phyloP scores from a whole-genome alignment of 2,113 vertebrate species.

The Toxotes jaculatrix region DNA sequence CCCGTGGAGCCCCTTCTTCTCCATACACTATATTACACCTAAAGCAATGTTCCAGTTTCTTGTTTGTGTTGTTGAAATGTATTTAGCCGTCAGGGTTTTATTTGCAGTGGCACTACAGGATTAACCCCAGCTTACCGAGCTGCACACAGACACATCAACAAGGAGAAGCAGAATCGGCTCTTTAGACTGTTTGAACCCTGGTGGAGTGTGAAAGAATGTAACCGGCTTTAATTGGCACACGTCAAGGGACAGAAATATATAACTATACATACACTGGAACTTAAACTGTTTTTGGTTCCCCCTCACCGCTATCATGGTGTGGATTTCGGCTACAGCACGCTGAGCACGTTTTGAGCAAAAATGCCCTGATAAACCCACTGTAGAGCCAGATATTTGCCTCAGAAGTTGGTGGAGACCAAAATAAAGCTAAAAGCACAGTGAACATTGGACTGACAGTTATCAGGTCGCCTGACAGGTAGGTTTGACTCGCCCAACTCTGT shows the following conservation, averaged over 20 bases:
- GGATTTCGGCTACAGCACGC: background rate
- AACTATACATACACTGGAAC: background rate
- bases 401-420: constrained; percentile 26
- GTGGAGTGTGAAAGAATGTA: constrained; percentile 59
- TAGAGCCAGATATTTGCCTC: background rate
- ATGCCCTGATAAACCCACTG: background rate
- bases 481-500: no score
- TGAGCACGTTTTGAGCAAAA: background rate
- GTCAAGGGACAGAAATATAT: background rate
- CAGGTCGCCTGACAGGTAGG: background rate
- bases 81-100: constrained; percentile 65
- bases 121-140: constrained; percentile 76
- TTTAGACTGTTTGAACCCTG: constrained; percentile 75
- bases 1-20: constrained; percentile 45
- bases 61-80: constrained; percentile 73
- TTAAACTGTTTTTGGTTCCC: background rate
- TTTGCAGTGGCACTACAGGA: constrained; percentile 79
- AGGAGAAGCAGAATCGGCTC: constrained; percentile 50
- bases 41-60: constrained; percentile 60
- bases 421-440: background rate
- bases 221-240: constrained; percentile 12
- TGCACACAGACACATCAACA: constrained; percentile 48
- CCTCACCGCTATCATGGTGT: background rate
- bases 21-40: constrained; percentile 48
- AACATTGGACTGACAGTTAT: background rate